A percentile compares a stretch with the other conserved stretches of the same genome.
Evolutionary conservation across 1,140 invertebrate species (phyloP).

Genomic region (Ladona fulva): DNA sequence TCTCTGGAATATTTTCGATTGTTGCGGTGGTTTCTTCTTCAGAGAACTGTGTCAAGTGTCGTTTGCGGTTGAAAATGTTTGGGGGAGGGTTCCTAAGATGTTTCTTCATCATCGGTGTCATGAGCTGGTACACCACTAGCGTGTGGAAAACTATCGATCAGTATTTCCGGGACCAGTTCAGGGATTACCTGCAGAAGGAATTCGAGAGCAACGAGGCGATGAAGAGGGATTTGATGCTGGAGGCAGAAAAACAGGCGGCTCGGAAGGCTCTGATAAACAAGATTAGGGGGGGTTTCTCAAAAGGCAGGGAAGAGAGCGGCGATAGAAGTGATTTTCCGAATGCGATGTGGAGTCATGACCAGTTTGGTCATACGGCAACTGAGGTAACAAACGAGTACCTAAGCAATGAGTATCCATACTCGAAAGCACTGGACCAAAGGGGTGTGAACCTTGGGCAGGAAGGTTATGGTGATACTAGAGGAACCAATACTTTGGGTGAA

Average conservation of each 20-base stretch:
- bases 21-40: too few species aligned
- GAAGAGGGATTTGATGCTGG: background rate
- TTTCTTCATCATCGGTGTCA: constrained; percentile 36
- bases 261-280: background rate
- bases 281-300: background rate
- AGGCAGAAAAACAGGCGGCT: background rate
- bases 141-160: constrained; percentile 44
- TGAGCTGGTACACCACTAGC: constrained; percentile 41
- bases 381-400: too few species aligned
- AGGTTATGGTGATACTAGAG: too few species aligned
- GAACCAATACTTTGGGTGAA: too few species aligned
- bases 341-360: background rate
- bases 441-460: too few species aligned
- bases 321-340: background rate
- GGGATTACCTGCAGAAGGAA: constrained; percentile 38
- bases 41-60: too few species aligned
- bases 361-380: background rate
- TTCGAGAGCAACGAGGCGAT: constrained; percentile 27
- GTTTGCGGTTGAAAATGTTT: constrained; percentile 33
- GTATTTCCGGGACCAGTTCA: constrained; percentile 43
- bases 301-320: background rate
- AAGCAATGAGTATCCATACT: too few species aligned
- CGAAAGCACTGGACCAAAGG: too few species aligned
- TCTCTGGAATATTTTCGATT: too few species aligned
- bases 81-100: constrained; percentile 32